Evolutionary conservation across 2,888 invertebrate genomes (phyloP), one percentile per base, ranked within the genome.

Genomic region (Smittia aterrima): DNA sequence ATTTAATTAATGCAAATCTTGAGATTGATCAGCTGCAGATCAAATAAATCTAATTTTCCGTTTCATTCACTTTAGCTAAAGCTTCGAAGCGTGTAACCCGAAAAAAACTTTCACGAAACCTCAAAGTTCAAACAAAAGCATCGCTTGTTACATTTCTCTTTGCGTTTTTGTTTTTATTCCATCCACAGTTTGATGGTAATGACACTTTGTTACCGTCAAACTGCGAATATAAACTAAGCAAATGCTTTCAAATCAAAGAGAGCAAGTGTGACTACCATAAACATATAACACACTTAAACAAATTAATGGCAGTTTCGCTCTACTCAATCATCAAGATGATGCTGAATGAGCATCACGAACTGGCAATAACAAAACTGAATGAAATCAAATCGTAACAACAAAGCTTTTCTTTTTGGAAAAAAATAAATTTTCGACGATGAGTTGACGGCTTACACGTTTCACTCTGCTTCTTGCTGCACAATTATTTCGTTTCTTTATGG

Each of bases 251-350:
- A n/a, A 13, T 6, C 16, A 16, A 47, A 47, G 18, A 7, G 58
- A n/a, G 16, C 58, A 58, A 58, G 58, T 58, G 58, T 58, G 20
- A 20, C 58, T 22, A 3, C 47, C 11, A 47, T 16, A 47, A 22
- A 58, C 38, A 7, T 38, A 7, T 7, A 7, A 38, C 38, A 58
- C 18, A 58, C 58, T 7, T 58, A 58, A 58, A 58, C 58, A 22
- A 58, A 58, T 58, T 58, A 58, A 58, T 18, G 20, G 20, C 58
- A 18, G 1, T 58, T 58, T 7, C 53, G 53, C 53, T 47, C 53
- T n/a, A 47, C 47, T 47, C 47, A 47, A 47, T 47, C 47, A 47
- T 47, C 16, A 11, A n/a, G 47, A 47, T 47, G 47, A 13, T 47
- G 47, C 11, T n/a, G 47, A 47, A 11, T 16, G 47, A 47, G 47